A percentile compares a stretch with the other conserved stretches of the same genome.
phyloP scores from a whole-genome alignment of 2,113 vertebrate genomes.

The Cacatua alba region DNA sequence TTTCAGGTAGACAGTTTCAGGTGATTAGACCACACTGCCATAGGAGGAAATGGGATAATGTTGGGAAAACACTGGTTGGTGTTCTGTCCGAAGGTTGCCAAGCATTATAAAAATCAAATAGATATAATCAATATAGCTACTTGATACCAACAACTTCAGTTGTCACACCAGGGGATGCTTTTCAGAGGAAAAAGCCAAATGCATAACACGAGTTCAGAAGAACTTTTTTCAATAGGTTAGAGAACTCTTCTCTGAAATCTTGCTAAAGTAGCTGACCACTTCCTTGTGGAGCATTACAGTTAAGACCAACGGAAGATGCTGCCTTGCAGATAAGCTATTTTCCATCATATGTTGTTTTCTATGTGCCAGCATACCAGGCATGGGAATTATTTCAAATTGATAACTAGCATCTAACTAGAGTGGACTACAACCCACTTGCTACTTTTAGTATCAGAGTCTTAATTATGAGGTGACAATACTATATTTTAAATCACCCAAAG shows the following conservation, averaged over 20 bases:
- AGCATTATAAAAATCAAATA: background rate
- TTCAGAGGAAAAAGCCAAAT: background rate
- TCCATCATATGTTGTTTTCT: background rate
- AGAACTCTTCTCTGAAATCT: background rate
- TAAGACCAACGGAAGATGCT: background rate
- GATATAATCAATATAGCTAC: background rate
- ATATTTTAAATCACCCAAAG: background rate
- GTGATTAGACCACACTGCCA: background rate
- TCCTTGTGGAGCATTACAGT: background rate
- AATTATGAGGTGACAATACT: background rate
- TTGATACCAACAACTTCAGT: background rate
- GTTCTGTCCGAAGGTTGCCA: background rate
- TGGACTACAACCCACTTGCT: background rate
- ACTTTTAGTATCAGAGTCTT: background rate
- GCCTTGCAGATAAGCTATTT: background rate
- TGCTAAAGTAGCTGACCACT: background rate
- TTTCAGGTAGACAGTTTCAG: background rate
- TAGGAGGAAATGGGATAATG: background rate
- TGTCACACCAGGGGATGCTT: background rate
- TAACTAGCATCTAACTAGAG: background rate
- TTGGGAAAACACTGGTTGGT: background rate
- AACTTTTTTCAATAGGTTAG: background rate
- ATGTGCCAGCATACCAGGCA: background rate
- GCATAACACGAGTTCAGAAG: background rate
- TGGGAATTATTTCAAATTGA: background rate